Evolutionary conservation across 2,113 vertebrate genomes (phyloP).

Genomic region (Poecile atricapillus): DNA sequence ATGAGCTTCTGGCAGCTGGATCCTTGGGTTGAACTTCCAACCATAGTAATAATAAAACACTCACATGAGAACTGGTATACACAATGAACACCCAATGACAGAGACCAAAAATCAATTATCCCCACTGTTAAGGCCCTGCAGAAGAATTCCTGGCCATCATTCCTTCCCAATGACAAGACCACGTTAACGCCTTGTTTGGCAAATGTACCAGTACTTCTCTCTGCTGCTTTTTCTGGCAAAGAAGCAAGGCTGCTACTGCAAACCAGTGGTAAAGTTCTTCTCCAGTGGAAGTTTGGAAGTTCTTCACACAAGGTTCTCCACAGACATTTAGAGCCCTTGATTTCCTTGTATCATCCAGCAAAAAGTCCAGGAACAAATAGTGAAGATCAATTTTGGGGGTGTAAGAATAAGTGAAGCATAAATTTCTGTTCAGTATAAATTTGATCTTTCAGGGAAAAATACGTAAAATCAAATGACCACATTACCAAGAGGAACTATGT

Average conservation of each 20-base stretch:
- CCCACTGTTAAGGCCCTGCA: not conserved
- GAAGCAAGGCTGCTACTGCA: not conserved
- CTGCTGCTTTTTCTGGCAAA: not conserved
- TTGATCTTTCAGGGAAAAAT: not conserved
- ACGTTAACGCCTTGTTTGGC: fast-evolving
- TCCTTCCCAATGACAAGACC: not conserved
- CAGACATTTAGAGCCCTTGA: not conserved
- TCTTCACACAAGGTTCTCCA: not conserved
- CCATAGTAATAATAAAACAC: not conserved
- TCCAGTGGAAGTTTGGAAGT: not conserved
- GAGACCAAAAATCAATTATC: not conserved
- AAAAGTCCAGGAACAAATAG: not conserved
- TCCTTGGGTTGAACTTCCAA: not conserved
- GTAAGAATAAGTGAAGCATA: not conserved
- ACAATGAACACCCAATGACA: not conserved
- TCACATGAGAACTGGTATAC: not conserved
- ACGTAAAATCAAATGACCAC: not conserved
- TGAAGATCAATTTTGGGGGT: not conserved
- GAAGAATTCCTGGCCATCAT: not conserved
- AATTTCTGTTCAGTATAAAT: not conserved
- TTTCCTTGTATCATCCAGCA: not conserved
- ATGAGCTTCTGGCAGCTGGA: not conserved
- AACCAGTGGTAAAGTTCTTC: not conserved
- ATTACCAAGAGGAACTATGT: not conserved
- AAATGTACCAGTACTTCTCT: not conserved